Base-by-base conservation (phyloP, 2,113 vertebrate genomes). In the Grammomys dolichurus region DNA sequence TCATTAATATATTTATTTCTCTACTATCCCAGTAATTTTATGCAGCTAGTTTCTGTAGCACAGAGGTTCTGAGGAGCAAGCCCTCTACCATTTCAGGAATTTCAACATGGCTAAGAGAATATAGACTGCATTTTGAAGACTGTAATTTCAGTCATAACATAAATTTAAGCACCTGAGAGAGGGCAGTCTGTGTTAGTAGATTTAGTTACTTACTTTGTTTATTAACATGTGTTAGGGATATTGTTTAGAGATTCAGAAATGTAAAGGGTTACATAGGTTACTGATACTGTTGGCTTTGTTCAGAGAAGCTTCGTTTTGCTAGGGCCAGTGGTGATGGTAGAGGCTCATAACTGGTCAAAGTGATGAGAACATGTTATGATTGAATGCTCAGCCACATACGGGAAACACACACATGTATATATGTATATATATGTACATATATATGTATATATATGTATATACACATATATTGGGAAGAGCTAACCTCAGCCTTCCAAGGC, bases 61-160 rank as follows among this genome's bases (percentile, higher is more conserved):
- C 54, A 87, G 69, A 13, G 46, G 40, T 84, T 86, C 63, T 63
- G 10, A 40, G 73, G 80, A 80, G 58, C 20, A 36, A 5, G 2
- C 56, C 5, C 40, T 28, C 17, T 11, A 24, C 2, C 31, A 43
- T 89, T 88, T 87, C 36, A 78, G 77, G 69, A 20, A 70, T 76
- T 19, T 73, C 26, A 48, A 28, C n/a, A n/a, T 89, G 93, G 70
- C 31, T 16, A 58, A 40, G 69, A 36, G 11, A 75, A 7, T 69
- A 51, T 13, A 26, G 86, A 60, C 33, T 84, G 6, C 36, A 31
- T 82, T 89, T 91, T 36, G 54, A 73, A 69, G 73, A 86, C 16
- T 6, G 28, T 90, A 85, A 65, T 93, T 93, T 93, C 81, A 92
- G 72, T 88, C 70, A 40, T 89, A 72, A 78, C 19, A n/a, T 86